A percentile compares a stretch with the other conserved stretches of the same genome.
phyloP scores from a whole-genome alignment of 2,113 vertebrate genomes.

The Psammodynastes pulverulentus region DNA sequence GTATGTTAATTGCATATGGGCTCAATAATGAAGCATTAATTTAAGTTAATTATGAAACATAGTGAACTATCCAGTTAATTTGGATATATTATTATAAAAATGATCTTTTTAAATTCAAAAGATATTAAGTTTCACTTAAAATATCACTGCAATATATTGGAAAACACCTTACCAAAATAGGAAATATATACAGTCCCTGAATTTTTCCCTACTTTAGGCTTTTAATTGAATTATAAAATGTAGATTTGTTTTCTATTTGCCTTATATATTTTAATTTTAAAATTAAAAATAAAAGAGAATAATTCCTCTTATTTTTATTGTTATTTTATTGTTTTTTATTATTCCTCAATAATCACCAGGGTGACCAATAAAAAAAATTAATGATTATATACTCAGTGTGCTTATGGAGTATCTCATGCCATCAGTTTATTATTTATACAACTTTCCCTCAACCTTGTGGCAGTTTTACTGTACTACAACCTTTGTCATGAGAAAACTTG shows the following conservation, averaged over 20 bases:
- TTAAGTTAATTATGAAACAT: constrained; percentile 53
- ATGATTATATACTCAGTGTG: neutral
- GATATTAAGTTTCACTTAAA: constrained; percentile 40
- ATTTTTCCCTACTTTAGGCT: no score
- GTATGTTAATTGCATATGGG: constrained; percentile 41
- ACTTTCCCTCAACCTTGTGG: neutral
- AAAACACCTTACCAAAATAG: constrained; percentile 14
- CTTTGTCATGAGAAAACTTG: neutral
- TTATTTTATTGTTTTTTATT: no score
- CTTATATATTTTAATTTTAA: no score
- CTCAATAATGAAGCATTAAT: constrained; percentile 58
- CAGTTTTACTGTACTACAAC: neutral
- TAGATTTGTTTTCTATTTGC: no score
- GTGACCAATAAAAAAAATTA: neutral
- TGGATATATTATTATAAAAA: constrained; percentile 44
- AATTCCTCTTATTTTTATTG: no score
- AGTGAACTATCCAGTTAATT: constrained; percentile 51
- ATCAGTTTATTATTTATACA: neutral
- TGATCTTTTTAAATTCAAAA: constrained; percentile 41
- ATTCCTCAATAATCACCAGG: no score
- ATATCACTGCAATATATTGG: constrained; percentile 32
- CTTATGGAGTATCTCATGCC: neutral
- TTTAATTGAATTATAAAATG: no score
- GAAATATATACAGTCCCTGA: neutral
- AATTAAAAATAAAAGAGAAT: no score